Evolutionary conservation across 2,113 vertebrate genomes (phyloP), one percentile per base, ranked within the genome.

Genomic region (Syngnathoides biaculeatus): DNA sequence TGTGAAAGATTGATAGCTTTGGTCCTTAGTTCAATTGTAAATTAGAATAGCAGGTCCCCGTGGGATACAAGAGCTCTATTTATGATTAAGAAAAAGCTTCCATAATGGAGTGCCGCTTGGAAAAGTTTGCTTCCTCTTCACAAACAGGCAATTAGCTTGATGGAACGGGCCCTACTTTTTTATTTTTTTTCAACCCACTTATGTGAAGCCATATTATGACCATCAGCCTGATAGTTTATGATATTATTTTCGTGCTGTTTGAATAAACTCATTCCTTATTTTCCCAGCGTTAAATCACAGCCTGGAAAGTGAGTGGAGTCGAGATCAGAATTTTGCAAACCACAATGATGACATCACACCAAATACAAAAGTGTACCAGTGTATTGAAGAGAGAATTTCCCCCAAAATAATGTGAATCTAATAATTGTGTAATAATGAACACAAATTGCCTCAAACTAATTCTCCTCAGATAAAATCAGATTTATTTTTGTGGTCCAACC

Each of bases 21-120:
- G 95, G 95, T 98, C 95, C 94, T 93, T 92, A 94, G 95, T 98
- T 98, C 95, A 97, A 94, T 95, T 96, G 94, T 96, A 97, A 98
- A 98, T 98, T 96, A 96, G 94, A 95, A 97, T 93, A 85, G 92
- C 93, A 93, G 92, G 90, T 93, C 94, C 93, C 96, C 93, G 89
- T 90, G 94, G 94, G 94, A 96, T 92, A 93, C 93, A 93, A 88
- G 92, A 91, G 92, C 94, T 93, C 93, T 94, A 96, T 96, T 96
- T 97, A 96, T 98, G 94, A 97, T 98, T 98, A 96, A 95, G 95
- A 96, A 97, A 96, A 95, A 96, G 93, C 93, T 90, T 94, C 92
- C 87, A 86, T 98, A 95, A 95, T 94, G 94, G 94, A 95, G 93
- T 94, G 94, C 94, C 93, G 94, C 92, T 92, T 62, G 89, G 91